Conservation (phyloP, 2,888 invertebrate species). For the Napeogenes sylphis region DNA sequence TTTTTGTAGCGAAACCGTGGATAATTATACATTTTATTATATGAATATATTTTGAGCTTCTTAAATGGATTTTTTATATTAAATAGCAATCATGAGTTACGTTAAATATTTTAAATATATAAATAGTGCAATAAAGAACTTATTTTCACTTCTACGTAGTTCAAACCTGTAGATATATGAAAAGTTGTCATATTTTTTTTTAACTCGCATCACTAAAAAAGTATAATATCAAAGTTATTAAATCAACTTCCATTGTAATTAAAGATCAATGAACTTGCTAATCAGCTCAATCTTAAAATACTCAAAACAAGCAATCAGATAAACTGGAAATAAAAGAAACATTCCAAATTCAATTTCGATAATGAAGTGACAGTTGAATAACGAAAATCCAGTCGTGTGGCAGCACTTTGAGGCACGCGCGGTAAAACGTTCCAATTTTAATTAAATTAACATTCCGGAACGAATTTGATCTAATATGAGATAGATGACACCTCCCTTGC, state of each 20-base stretch:
- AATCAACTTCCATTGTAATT: too few species aligned
- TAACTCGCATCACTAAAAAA: too few species aligned
- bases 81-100: too few species aligned
- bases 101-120: too few species aligned
- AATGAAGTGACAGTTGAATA: slow-evolving; percentile 69
- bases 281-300: too few species aligned
- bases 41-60: not conserved
- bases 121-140: too few species aligned
- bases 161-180: too few species aligned
- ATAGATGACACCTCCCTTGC: slow-evolving; percentile 36
- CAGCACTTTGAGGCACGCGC: slow-evolving; percentile 63
- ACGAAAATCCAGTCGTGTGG: slow-evolving; percentile 57
- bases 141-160: too few species aligned
- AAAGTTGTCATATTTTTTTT: too few species aligned
- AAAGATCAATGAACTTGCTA: too few species aligned
- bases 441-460: slow-evolving; percentile 72
- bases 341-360: slow-evolving; percentile 57
- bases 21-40: not conserved
- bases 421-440: slow-evolving; percentile 64
- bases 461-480: slow-evolving; percentile 46
- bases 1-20: too few species aligned
- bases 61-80: not conserved
- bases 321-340: slow-evolving; percentile 21
- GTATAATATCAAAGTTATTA: too few species aligned
- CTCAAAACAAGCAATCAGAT: slow-evolving; percentile 20